Conservation (phyloP, 2,113 vertebrate genomes). For the Phainopepla nitens region DNA sequence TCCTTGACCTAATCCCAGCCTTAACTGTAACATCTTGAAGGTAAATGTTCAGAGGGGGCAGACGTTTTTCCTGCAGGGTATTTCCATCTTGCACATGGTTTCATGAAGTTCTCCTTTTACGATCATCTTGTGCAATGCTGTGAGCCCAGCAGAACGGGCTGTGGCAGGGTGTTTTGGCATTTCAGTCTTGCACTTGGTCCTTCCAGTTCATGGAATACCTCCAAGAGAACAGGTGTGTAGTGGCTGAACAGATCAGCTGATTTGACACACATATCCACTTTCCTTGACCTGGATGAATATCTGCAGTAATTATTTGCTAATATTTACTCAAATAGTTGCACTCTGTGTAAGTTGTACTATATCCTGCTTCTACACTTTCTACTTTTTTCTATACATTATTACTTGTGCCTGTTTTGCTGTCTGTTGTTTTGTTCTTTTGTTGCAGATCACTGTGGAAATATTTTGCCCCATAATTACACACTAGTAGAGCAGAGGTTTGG, state of each 20-base stretch:
- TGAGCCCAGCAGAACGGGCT: not conserved
- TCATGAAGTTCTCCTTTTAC: not conserved
- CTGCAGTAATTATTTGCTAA: not conserved
- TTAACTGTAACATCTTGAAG: constrained; percentile 1
- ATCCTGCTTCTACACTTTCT: not conserved
- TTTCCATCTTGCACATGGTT: not conserved
- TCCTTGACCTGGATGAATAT: not conserved
- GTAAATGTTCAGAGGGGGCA: not conserved
- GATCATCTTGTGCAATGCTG: not conserved
- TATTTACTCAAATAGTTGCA: not conserved
- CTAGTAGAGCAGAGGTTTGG: not conserved
- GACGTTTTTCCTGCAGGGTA: not conserved
- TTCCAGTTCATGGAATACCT: not conserved
- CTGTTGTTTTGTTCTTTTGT: not conserved
- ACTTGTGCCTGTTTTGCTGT: not conserved
- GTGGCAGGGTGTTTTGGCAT: not conserved
- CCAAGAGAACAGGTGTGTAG: not conserved
- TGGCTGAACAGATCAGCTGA: not conserved
- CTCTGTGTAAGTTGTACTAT: not conserved
- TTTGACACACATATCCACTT: not conserved
- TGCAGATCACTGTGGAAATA: not conserved
- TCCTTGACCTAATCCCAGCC: not conserved
- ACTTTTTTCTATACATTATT: not conserved
- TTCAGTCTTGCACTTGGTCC: not conserved
- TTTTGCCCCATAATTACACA: not conserved